Conservation (phyloP, 35 echinoderm and acorn worm species). For the Apostichopus japonicus region DNA sequence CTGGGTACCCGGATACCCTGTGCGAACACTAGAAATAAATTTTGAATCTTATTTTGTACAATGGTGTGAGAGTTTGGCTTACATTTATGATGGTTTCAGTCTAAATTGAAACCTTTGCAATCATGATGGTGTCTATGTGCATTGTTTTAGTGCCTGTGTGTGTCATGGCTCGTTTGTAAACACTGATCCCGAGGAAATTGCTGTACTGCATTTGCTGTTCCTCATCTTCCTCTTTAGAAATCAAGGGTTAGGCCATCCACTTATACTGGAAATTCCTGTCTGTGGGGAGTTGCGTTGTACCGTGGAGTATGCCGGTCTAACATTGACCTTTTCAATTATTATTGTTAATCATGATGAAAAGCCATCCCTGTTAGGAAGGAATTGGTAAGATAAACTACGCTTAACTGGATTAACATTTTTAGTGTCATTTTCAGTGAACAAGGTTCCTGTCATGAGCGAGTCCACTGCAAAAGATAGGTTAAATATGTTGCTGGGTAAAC, state of each 20-base stretch:
- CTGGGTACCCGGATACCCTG: no score
- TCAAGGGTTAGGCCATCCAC: background rate
- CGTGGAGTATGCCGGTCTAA: background rate
- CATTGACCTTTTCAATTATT: background rate
- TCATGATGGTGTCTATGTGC: no score
- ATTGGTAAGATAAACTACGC: background rate
- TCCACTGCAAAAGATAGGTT: constrained; percentile 29
- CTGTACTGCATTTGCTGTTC: no score
- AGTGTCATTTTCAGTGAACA: background rate
- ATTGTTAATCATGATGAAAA: no score
- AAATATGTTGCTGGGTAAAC: constrained; percentile 31
- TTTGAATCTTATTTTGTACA: no score
- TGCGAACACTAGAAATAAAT: no score
- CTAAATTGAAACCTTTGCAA: no score
- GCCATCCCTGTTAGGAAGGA: background rate
- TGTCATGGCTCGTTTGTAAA: no score
- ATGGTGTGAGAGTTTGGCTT: no score
- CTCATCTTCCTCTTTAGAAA: background rate
- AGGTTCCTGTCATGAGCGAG: background rate
- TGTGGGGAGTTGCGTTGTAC: background rate
- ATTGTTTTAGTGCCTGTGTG: no score
- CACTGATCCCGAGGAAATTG: no score
- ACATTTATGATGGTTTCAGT: no score
- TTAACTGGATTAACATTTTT: constrained; percentile 12
- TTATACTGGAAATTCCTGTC: background rate